These are phyloP conservation scores for Tautogolabrus adspersus DNA, from an alignment of 2,113 vertebrate species.

Conservation along the genomic window DNA sequence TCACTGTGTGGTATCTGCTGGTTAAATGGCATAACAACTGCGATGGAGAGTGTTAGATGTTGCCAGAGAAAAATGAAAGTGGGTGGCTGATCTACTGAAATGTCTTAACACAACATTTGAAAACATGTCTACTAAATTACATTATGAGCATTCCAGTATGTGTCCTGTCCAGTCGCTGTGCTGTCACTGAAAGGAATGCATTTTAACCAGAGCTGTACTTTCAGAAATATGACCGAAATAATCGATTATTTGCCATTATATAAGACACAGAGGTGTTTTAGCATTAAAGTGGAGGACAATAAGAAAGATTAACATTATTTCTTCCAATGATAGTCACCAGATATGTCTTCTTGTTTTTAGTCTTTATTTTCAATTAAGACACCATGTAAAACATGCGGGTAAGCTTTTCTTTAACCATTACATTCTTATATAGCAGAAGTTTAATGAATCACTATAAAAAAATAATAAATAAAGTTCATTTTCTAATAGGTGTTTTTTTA, in stretches of 20 bases:
- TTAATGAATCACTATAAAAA: too few species aligned
- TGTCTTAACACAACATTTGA: neutral
- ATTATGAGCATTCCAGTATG: neutral
- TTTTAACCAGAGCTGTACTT: neutral
- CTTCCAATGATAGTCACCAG: neutral
- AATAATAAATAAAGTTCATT: too few species aligned
- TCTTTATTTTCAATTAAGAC: neutral
- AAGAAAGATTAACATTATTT: neutral
- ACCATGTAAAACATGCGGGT: too few species aligned
- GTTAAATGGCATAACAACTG: constrained; percentile 8
- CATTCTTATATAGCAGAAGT: too few species aligned
- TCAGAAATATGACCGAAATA: constrained; percentile 4
- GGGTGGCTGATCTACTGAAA: constrained; percentile 25
- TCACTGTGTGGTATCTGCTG: constrained; percentile 13
- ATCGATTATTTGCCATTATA: neutral
- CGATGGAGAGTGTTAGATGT: constrained; percentile 31
- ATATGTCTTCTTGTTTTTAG: neutral
- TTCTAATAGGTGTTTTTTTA: constrained; percentile 2
- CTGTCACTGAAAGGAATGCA: neutral
- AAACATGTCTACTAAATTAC: constrained; percentile 1
- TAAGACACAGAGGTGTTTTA: neutral
- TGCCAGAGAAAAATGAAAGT: constrained; percentile 8
- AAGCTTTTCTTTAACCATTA: too few species aligned
- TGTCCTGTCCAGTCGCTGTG: neutral
- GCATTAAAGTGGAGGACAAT: neutral